Conservation (phyloP, 2,888 invertebrate species). For the Congeria kusceri region DNA sequence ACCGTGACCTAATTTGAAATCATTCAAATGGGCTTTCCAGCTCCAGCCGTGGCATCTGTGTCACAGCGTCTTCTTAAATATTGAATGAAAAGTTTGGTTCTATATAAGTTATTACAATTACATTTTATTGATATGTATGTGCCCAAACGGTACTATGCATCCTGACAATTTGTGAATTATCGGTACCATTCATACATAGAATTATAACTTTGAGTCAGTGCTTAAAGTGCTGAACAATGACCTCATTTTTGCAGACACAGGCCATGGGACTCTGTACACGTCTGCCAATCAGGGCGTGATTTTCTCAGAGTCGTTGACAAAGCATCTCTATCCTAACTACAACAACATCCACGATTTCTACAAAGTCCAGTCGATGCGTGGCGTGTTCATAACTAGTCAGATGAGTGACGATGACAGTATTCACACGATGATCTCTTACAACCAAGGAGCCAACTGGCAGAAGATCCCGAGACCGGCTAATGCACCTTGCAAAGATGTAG, state of each 20-base stretch:
- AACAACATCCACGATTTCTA: constrained; percentile 84
- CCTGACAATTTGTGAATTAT: too few species aligned
- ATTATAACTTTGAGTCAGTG: too few species aligned
- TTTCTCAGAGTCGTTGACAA: constrained; percentile 81
- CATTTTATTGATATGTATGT: too few species aligned
- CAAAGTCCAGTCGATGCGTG: constrained; percentile 80
- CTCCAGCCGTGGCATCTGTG: too few species aligned
- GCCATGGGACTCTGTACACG: constrained; percentile 83
- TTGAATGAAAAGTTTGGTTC: too few species aligned
- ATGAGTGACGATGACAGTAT: constrained; percentile 81
- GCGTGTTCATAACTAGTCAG: constrained; percentile 84
- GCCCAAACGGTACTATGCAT: too few species aligned
- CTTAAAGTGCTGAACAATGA: not conserved
- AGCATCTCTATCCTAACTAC: constrained; percentile 84
- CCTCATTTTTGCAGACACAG: constrained; percentile 78
- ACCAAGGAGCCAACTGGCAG: constrained; percentile 83
- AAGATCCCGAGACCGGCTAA: constrained; percentile 76
- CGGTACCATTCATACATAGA: too few species aligned
- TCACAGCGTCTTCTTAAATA: too few species aligned
- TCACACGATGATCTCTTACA: constrained; percentile 82
- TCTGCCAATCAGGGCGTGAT: constrained; percentile 82
- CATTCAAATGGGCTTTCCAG: too few species aligned
- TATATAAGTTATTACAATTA: too few species aligned
- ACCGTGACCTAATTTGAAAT: too few species aligned
- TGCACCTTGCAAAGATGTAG: constrained; percentile 77